Evolutionary conservation across 2,888 invertebrate genomes (phyloP).

Genomic region (Mesorhabditis belari): DNA sequence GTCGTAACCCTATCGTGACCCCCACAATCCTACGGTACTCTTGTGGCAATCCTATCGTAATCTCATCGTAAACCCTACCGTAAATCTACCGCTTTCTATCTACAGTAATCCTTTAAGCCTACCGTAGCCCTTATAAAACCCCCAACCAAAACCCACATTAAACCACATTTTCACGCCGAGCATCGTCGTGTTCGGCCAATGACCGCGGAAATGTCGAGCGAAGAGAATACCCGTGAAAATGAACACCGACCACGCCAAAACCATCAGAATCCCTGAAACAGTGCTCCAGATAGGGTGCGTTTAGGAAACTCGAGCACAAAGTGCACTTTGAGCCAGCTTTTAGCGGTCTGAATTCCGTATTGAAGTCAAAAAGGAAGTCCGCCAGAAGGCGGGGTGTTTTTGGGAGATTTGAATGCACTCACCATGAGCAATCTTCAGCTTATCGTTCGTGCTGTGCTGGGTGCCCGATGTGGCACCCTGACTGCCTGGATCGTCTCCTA

Average conservation of each 20-base stretch:
- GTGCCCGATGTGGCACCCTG: background rate
- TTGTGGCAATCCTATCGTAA: too few relatives aligned
- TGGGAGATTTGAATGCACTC: background rate
- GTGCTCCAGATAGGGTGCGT: background rate
- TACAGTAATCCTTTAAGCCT: background rate
- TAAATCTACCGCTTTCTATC: background rate
- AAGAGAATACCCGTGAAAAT: constrained; percentile 27
- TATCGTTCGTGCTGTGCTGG: constrained; percentile 4
- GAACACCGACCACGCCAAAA: constrained; percentile 20
- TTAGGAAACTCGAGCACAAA: too few relatives aligned
- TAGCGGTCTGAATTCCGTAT: too few relatives aligned
- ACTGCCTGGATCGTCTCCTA: too few relatives aligned
- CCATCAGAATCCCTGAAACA: constrained; percentile 26
- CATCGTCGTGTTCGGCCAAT: constrained; percentile 22
- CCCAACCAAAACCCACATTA: constrained; percentile 18
- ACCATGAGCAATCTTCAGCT: constrained; percentile 13
- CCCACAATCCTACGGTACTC: too few relatives aligned
- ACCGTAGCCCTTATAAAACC: background rate
- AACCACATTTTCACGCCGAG: constrained; percentile 31
- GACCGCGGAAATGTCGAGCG: constrained; percentile 24
- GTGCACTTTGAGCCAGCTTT: too few relatives aligned
- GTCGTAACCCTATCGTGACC: too few relatives aligned
- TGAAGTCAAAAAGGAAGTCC: too few relatives aligned
- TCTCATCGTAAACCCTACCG: too few relatives aligned
- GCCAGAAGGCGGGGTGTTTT: too few relatives aligned